These are phyloP conservation scores for Artemia sinica DNA, from an alignment of 2,888 invertebrate species.

Conservation along the genomic window DNA sequence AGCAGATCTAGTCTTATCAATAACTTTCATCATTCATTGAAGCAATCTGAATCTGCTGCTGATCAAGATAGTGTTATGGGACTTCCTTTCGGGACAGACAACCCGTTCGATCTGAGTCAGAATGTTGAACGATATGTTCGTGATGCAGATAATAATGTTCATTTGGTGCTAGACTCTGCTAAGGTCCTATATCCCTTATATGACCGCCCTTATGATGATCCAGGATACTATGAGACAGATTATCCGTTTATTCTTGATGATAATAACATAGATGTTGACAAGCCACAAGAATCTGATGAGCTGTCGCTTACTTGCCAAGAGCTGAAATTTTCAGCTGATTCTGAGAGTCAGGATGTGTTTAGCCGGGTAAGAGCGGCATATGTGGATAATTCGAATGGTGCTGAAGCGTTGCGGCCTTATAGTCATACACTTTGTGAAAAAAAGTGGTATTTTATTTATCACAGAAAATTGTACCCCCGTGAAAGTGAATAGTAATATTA, in stretches of 20 bases:
- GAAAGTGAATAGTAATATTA: not conserved
- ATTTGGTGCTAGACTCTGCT: not conserved
- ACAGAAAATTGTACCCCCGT: not conserved
- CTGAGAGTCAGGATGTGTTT: conserved; percentile 1
- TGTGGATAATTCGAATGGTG: not conserved
- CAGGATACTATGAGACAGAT: not conserved
- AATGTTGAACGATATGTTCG: conserved; percentile 1
- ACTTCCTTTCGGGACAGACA: not conserved
- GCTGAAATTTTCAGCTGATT: conserved; percentile 3
- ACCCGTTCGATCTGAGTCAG: not conserved
- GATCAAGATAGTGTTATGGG: not conserved
- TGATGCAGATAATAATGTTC: not conserved
- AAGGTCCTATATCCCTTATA: not conserved
- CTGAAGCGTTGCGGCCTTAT: not conserved
- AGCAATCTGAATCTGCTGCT: not conserved
- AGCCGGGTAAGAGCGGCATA: not conserved
- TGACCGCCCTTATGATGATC: not conserved
- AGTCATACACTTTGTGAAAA: not conserved
- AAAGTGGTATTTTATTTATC: not conserved
- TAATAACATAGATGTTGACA: not conserved
- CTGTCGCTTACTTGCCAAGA: not conserved
- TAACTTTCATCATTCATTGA: not conserved
- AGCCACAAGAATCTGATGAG: not conserved
- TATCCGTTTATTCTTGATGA: conserved; percentile 9
- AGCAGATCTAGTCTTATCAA: conserved; percentile 1